phyloP scores from a whole-genome alignment of 2,113 vertebrate species.

The Engraulis encrasicolus region DNA sequence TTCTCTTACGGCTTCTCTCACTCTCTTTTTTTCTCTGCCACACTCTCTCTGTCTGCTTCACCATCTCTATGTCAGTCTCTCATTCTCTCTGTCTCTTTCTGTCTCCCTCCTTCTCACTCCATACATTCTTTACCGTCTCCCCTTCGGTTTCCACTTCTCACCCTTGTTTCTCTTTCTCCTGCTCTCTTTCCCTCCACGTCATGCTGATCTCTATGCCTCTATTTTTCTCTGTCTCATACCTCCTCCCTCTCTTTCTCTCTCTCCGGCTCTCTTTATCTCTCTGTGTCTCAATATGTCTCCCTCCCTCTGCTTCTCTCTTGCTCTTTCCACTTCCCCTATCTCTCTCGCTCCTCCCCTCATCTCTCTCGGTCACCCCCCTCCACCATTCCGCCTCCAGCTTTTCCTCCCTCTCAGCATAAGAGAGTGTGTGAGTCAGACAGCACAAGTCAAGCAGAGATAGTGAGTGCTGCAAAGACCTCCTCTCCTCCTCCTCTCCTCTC shows the following conservation, averaged over 20 bases:
- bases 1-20: no score
- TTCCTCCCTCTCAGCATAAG: slow-evolving; percentile 1
- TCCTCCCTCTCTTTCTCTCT: background rate
- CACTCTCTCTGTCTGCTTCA: no score
- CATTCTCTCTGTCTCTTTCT: background rate
- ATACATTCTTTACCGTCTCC: no score
- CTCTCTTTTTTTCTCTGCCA: background rate
- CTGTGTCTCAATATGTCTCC: background rate
- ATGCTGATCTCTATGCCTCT: background rate
- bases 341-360: background rate
- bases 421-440: slow-evolving; percentile 35
- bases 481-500: slow-evolving; percentile 41
- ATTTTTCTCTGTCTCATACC: background rate
- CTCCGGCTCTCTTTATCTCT: background rate
- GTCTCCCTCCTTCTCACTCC: slow-evolving; percentile 13
- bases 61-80: no score
- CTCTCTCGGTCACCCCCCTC: background rate
- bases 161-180: background rate
- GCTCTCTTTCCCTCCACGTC: background rate
- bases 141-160: background rate
- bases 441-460: slow-evolving; percentile 52
- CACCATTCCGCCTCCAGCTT: background rate
- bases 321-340: background rate
- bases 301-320: background rate
- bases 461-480: slow-evolving; percentile 58